A percentile compares a stretch with the other conserved stretches of the same genome.
phyloP scores from a whole-genome alignment of 2,888 invertebrate species.

The Norana najaformis region DNA sequence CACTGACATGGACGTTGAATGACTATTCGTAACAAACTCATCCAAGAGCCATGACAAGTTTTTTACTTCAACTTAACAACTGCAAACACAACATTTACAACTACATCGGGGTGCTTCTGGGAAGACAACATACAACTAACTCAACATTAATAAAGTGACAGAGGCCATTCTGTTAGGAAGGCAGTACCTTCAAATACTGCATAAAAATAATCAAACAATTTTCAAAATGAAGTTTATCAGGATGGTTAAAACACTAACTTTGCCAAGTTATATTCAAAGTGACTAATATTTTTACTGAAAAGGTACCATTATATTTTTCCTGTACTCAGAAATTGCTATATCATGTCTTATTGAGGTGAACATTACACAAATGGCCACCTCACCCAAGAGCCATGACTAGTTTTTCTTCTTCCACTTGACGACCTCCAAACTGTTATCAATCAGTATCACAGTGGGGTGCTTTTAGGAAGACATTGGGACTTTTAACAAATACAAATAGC shows the following conservation, averaged over 20 bases:
- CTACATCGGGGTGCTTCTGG: not conserved
- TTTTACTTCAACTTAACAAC: constrained; percentile 13
- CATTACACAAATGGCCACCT: constrained; percentile 15
- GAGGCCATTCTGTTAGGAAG: not conserved
- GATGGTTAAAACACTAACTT: not conserved
- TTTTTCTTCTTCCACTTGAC: constrained; percentile 37
- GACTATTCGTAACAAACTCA: not conserved
- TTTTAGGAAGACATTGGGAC: constrained; percentile 29
- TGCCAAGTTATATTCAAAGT: too few species aligned
- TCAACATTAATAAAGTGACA: not conserved
- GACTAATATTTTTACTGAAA: not conserved
- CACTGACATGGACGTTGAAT: not conserved
- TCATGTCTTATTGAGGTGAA: constrained; percentile 29
- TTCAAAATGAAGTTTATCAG: not conserved
- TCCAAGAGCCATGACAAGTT: not conserved
- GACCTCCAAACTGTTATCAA: constrained; percentile 21
- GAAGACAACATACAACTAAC: not conserved
- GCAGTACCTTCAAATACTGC: not conserved
- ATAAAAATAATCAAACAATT: not conserved
- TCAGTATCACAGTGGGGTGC: constrained; percentile 26
- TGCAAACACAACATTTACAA: not conserved
- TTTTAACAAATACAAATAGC: not conserved
- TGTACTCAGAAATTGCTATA: not conserved
- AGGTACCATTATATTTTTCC: not conserved
- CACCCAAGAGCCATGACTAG: constrained; percentile 8